Conservation (phyloP, 2,797 vertebrate genomes). For the Chelon labrosus region DNA sequence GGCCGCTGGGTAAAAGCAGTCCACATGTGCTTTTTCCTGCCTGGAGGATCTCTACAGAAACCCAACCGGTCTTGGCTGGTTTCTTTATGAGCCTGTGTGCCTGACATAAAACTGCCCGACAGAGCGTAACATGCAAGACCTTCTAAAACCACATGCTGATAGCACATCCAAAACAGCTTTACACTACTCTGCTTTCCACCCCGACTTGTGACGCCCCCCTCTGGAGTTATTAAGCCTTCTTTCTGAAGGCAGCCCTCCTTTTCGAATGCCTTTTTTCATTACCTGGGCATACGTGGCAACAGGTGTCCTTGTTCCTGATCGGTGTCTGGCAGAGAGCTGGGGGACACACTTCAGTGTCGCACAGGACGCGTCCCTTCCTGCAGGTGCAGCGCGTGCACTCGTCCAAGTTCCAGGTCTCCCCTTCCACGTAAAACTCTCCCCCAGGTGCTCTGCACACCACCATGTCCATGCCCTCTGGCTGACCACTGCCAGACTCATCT, state of each 20-base stretch:
- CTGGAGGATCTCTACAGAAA: conserved; percentile 61
- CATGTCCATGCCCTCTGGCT: conserved; percentile 84
- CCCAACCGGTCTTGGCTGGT: conserved; percentile 70
- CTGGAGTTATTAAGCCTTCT: conserved; percentile 1
- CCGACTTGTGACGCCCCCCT: not conserved
- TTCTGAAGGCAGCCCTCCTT: conserved; percentile 2
- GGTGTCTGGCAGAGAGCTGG: conserved; percentile 85
- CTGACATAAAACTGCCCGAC: conserved; percentile 74
- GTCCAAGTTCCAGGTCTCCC: conserved; percentile 89
- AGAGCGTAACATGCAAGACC: conserved; percentile 58
- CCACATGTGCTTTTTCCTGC: conserved; percentile 67
- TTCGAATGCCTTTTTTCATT: conserved; percentile 17
- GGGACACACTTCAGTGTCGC: conserved; percentile 87
- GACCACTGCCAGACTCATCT: conserved; percentile 89
- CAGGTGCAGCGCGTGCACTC: conserved; percentile 88
- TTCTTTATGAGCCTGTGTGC: conserved; percentile 75
- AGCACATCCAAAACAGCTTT: conserved; percentile 55
- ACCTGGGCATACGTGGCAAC: conserved; percentile 87
- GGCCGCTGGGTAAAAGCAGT: conserved; percentile 36
- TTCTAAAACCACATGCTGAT: conserved; percentile 69
- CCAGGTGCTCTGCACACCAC: conserved; percentile 86
- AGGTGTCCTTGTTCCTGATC: conserved; percentile 82
- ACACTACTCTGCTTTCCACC: conserved; percentile 10
- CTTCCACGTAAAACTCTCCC: conserved; percentile 87
- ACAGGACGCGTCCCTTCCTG: conserved; percentile 86